phyloP scores from a whole-genome alignment of 2,797 vertebrate genomes.

The Adrianichthys oophorus region DNA sequence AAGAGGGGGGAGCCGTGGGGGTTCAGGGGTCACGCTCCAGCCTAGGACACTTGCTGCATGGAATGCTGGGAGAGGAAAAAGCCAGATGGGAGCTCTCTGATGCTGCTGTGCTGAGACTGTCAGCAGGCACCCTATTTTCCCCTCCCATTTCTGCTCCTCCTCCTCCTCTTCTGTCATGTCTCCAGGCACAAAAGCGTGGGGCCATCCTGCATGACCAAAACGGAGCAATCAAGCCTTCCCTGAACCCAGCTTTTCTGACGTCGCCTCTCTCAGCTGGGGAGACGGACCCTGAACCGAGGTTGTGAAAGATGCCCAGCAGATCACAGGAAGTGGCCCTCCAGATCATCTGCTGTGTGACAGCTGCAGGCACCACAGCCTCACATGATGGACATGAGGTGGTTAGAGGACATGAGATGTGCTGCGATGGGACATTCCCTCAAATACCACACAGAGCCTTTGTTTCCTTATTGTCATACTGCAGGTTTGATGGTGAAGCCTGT shows the following conservation, averaged over 20 bases:
- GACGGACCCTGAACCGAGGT: constrained; percentile 53
- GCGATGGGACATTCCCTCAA: constrained; percentile 17
- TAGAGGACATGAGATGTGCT: constrained; percentile 16
- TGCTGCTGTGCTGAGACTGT: constrained; percentile 55
- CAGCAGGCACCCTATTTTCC: constrained; percentile 41
- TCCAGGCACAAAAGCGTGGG: constrained; percentile 67
- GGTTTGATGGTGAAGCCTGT: not conserved
- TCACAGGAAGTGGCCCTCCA: constrained; percentile 71
- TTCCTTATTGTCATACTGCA: not conserved
- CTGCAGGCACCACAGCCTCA: constrained; percentile 58
- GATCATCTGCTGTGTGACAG: constrained; percentile 59
- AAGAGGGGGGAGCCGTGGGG: constrained; percentile 38
- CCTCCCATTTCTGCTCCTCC: constrained; percentile 9
- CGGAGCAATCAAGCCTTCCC: constrained; percentile 61
- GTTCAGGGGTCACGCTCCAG: constrained; percentile 66
- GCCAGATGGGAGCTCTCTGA: constrained; percentile 76
- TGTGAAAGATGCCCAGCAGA: constrained; percentile 61
- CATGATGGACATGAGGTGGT: constrained; percentile 38
- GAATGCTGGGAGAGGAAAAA: constrained; percentile 76
- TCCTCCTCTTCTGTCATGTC: constrained; percentile 19
- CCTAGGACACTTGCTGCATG: constrained; percentile 71
- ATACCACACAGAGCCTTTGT: constrained; percentile 5
- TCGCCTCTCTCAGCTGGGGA: constrained; percentile 49
- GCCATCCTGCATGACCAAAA: constrained; percentile 66
- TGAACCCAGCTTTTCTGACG: constrained; percentile 52